Percentiles rank a stretch among this genome's conserved stretches.
Conservation (phyloP, 2,797 vertebrate species). For the Pseudomugil gertrudae region DNA sequence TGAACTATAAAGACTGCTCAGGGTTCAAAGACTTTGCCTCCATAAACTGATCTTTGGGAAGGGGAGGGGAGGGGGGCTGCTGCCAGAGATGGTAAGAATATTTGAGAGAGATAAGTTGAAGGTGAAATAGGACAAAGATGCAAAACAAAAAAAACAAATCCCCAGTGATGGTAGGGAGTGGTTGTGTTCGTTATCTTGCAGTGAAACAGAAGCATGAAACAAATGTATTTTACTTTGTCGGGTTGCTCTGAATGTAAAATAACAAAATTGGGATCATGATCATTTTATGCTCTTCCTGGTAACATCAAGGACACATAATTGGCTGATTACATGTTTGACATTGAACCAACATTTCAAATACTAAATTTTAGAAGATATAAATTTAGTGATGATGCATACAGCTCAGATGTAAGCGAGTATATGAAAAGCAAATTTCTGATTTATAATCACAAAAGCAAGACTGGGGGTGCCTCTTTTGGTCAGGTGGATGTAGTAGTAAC, state of each 20-base stretch:
- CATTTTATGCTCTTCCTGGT: not conserved
- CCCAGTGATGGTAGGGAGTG: constrained; percentile 21
- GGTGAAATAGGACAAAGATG: constrained; percentile 53
- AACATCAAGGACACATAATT: not conserved
- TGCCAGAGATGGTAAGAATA: constrained; percentile 43
- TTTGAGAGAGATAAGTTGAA: constrained; percentile 52
- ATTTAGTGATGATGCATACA: not conserved
- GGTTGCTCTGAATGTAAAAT: not conserved
- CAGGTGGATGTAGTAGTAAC: too few relatives aligned
- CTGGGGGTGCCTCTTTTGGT: too few relatives aligned
- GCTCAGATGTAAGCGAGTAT: not conserved
- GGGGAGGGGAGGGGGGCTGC: not conserved
- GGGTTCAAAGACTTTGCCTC: constrained; percentile 78
- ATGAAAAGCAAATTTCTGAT: too few relatives aligned
- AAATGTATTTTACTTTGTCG: not conserved
- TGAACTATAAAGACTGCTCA: constrained; percentile 78
- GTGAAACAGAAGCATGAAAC: constrained; percentile 1
- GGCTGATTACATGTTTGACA: not conserved
- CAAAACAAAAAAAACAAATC: constrained; percentile 41
- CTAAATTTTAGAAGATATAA: not conserved
- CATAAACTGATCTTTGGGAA: constrained; percentile 75
- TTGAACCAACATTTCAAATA: not conserved
- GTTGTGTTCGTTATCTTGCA: constrained; percentile 47
- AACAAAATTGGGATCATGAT: not conserved
- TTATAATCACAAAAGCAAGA: too few relatives aligned